Evolutionary conservation across 2,113 vertebrate genomes (phyloP), one percentile per base, ranked within the genome.

Genomic region (Triplophysa dalaica): DNA sequence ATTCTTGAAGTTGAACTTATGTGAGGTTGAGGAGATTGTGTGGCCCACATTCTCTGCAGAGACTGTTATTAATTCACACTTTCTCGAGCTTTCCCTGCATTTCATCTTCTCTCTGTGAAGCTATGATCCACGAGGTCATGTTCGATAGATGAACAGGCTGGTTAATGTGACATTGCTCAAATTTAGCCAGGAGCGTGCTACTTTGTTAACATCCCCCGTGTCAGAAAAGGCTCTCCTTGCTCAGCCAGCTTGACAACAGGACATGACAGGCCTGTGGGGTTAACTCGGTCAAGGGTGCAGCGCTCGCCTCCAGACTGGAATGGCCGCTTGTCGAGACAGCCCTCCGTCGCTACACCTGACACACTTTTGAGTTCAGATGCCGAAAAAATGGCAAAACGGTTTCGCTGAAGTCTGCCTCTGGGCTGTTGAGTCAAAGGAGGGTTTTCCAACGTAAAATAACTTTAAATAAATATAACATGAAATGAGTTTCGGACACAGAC

Each of bases 231-330:
- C 83, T 81, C 79, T 38, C 84, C 86, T 80, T 91, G 90, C 85
- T 91, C 90, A 90, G 84, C 87, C 89, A 89, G 89, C 89, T 90
- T 69, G 83, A 91, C 89, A 91, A 93, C 89, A 83, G 85, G 87
- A 92, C 87, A 79, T 89, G 90, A 91, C 91, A 88, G 81, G 87
- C 88, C 89, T 88, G 84, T 83, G 84, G 88, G 92, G 90, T 89
- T 90, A 89, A 88, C 84, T 81, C 89, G 85, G 90, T 88, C 88
- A 86, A 85, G 70, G 80, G 83, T 54, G 72, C 84, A 67, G 79
- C 83, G 79, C 75, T 88, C 78, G 89, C 86, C 83, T 87, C 85
- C 76, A 83, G 85, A 58, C 54, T 58, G 54, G 2, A 87, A 83
- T 85, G 62, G 87, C 82, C 84, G 81, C 85, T 82, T 82, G 82